Conservation (phyloP, 2,888 invertebrate species). For the Sympetrum striolatum region DNA sequence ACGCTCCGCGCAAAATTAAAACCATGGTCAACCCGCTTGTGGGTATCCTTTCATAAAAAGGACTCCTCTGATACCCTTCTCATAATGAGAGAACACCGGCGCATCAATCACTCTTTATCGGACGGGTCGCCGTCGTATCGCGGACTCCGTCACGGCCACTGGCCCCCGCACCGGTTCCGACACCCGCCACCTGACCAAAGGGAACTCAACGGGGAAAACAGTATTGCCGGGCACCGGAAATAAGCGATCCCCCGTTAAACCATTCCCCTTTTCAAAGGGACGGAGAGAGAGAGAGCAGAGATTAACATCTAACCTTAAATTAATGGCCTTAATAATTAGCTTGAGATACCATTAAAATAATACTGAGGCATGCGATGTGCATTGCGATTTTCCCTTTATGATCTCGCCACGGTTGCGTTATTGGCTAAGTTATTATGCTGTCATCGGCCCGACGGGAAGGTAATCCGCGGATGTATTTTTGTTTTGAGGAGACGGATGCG, state of each 20-base stretch:
- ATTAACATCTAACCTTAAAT: not conserved
- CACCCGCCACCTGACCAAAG: not conserved
- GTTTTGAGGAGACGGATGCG: too few relatives aligned
- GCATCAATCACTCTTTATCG: not conserved
- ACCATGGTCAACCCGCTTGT: not conserved
- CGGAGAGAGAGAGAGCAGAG: not conserved
- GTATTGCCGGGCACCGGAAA: not conserved
- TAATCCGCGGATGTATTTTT: too few relatives aligned
- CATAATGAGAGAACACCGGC: not conserved
- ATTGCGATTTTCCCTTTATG: not conserved
- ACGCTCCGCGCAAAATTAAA: not conserved
- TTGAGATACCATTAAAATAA: not conserved
- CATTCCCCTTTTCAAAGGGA: not conserved
- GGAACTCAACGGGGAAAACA: not conserved
- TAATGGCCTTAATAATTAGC: not conserved
- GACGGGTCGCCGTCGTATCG: not conserved
- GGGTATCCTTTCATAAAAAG: not conserved
- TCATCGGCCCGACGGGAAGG: not conserved
- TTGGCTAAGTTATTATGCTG: not conserved
- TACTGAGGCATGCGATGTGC: not conserved
- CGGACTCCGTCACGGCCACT: not conserved
- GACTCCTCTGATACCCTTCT: not conserved
- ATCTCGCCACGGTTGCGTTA: not conserved
- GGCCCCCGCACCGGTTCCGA: not conserved
- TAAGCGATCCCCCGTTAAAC: slow-evolving; percentile 20